These are phyloP conservation scores for Sicus ferrugineus DNA, from an alignment of 2,888 invertebrate genomes.

Conservation along the genomic window DNA sequence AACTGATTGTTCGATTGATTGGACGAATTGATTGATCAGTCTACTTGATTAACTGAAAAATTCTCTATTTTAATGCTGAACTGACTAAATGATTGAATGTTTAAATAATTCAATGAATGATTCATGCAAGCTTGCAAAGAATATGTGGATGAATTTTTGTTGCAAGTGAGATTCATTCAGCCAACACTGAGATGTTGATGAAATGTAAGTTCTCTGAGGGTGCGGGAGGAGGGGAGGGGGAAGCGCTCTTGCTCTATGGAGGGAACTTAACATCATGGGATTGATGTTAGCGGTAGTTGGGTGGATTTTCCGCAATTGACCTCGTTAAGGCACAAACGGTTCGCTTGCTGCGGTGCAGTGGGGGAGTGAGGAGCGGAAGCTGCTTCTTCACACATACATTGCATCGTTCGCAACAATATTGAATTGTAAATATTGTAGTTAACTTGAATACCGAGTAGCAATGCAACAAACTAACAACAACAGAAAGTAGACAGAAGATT, in stretches of 20 bases:
- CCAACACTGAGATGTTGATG: not conserved
- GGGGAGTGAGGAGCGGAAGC: not conserved
- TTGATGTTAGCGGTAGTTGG: too few species aligned
- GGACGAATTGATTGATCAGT: not conserved
- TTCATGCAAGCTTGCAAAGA: not conserved
- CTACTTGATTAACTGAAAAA: not conserved
- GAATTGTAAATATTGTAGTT: constrained; percentile 3
- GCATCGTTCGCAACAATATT: not conserved
- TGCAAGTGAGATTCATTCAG: not conserved
- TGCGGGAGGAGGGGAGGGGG: too few species aligned
- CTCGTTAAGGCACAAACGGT: not conserved
- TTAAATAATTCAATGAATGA: too few species aligned
- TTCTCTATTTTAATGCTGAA: not conserved
- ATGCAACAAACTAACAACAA: too few species aligned
- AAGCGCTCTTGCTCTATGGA: too few species aligned
- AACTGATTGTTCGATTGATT: not conserved
- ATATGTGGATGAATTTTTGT: not conserved
- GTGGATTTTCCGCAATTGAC: not conserved
- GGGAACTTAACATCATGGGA: too few species aligned
- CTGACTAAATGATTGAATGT: too few species aligned
- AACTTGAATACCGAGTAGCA: not conserved
- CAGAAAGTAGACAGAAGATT: too few species aligned
- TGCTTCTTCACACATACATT: too few species aligned
- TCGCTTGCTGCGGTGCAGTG: too few species aligned
- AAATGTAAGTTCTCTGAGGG: not conserved